A percentile compares a stretch with the other conserved stretches of the same genome.
Evolutionary conservation across 2,888 invertebrate genomes (phyloP).

Genomic region (Cataglyphis albicans): DNA sequence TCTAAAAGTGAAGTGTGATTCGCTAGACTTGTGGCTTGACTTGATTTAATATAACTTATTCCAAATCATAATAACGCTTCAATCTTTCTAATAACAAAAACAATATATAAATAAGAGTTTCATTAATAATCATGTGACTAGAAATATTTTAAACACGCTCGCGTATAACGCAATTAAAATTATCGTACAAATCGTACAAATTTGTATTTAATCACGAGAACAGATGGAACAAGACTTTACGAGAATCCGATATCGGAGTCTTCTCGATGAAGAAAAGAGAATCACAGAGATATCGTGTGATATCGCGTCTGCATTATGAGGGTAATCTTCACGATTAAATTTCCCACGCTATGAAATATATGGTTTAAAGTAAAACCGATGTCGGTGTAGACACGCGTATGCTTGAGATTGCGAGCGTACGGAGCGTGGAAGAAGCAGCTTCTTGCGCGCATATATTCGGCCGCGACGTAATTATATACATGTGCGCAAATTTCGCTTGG

Average conservation of each 20-base stretch:
- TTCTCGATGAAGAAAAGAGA: constrained; percentile 21
- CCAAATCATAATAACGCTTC: background rate
- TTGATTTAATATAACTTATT: background rate
- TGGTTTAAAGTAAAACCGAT: constrained; percentile 49
- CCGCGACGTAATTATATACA: constrained; percentile 52
- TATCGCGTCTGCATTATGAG: constrained; percentile 15
- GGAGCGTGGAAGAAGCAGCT: constrained; percentile 2
- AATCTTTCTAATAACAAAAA: background rate
- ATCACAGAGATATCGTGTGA: background rate
- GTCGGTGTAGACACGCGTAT: constrained; percentile 10
- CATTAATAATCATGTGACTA: background rate
- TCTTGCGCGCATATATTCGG: background rate
- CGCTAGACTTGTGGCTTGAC: background rate
- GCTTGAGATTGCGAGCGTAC: background rate
- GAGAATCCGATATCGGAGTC: constrained; percentile 47
- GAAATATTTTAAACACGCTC: background rate
- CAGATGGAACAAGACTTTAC: constrained; percentile 51
- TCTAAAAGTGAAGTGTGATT: background rate
- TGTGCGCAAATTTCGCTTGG: constrained; percentile 38
- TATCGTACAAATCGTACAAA: background rate
- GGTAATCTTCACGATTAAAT: constrained; percentile 66
- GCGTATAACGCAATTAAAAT: background rate
- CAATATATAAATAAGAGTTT: background rate
- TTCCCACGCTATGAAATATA: constrained; percentile 60
- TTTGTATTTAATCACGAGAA: constrained; percentile 28